Evolutionary conservation across 2,797 vertebrate genomes (phyloP).

Genomic region (Spinus olivaceus): DNA sequence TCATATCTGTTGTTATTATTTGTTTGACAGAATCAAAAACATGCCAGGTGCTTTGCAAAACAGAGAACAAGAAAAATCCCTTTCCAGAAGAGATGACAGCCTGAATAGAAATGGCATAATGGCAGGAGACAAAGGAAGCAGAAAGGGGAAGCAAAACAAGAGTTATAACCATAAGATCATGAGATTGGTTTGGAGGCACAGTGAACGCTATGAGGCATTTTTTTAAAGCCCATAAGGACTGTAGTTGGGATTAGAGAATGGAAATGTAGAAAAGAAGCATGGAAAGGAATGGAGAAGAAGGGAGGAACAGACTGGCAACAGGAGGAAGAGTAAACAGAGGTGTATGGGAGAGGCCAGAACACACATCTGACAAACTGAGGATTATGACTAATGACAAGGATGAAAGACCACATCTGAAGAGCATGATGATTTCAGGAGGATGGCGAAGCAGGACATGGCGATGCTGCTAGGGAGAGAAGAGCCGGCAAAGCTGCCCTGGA

Average conservation of each 20-base stretch:
- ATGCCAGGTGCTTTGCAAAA: slow-evolving; percentile 68
- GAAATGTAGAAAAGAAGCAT: slow-evolving; percentile 63
- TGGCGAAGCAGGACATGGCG: slow-evolving; percentile 45
- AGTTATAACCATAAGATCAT: slow-evolving; percentile 68
- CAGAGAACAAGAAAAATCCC: slow-evolving; percentile 62
- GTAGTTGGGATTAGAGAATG: slow-evolving; percentile 65
- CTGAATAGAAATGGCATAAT: slow-evolving; percentile 68
- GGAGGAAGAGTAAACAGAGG: slow-evolving; percentile 62
- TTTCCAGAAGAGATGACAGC: slow-evolving; percentile 66
- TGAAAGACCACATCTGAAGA: slow-evolving; percentile 62
- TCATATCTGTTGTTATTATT: slow-evolving; percentile 68
- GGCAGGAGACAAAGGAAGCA: slow-evolving; percentile 59
- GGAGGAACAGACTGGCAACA: slow-evolving; percentile 66
- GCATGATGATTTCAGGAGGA: slow-evolving; percentile 58
- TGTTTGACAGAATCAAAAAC: slow-evolving; percentile 70
- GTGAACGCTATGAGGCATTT: slow-evolving; percentile 66
- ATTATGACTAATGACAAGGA: slow-evolving; percentile 56
- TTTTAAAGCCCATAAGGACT: slow-evolving; percentile 60
- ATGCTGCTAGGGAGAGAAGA: slow-evolving; percentile 66
- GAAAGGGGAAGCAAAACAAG: slow-evolving; percentile 67
- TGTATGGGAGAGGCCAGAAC: slow-evolving; percentile 62
- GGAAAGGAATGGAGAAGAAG: slow-evolving; percentile 65
- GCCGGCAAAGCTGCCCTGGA: slow-evolving; percentile 48
- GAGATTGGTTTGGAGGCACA: slow-evolving; percentile 68
- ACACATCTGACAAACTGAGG: slow-evolving; percentile 64